These are phyloP conservation scores for Ichneumoninae sp. DNA, from an alignment of 2,888 invertebrate genomes.

Conservation along the genomic window DNA sequence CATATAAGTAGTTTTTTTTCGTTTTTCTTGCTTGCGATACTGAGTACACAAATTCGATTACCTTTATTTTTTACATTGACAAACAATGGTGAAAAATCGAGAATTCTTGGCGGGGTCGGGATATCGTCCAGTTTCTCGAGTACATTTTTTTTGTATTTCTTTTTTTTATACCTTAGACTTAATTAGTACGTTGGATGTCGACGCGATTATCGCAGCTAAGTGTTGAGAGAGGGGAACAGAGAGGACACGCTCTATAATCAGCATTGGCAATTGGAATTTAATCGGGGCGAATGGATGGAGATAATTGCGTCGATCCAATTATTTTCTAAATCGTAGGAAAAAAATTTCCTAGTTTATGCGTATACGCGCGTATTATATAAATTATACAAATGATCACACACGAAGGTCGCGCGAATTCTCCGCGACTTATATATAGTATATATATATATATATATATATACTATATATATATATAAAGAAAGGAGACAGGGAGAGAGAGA, in stretches of 20 bases:
- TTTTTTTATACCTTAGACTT: slow-evolving; percentile 21
- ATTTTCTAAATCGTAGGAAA: slow-evolving; percentile 54
- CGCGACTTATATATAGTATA: slow-evolving; percentile 57
- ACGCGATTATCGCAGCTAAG: slow-evolving; percentile 31
- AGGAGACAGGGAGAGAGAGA: not conserved
- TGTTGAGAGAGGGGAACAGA: not conserved
- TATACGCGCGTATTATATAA: slow-evolving; percentile 57
- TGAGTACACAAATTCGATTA: slow-evolving; percentile 76
- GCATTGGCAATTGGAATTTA: slow-evolving; percentile 1
- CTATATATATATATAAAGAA: slow-evolving; percentile 24
- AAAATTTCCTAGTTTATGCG: slow-evolving; percentile 52
- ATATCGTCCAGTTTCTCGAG: slow-evolving; percentile 21
- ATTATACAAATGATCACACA: slow-evolving; percentile 67
- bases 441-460: slow-evolving; percentile 30
- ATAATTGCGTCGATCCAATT: slow-evolving; percentile 41
- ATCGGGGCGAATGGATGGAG: slow-evolving; percentile 7
- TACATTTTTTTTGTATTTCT: slow-evolving; percentile 1
- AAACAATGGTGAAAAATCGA: slow-evolving; percentile 64
- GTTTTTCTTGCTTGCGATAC: slow-evolving; percentile 71
- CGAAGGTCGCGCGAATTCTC: slow-evolving; percentile 57
- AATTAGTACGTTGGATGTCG: slow-evolving; percentile 44
- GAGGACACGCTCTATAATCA: not conserved
- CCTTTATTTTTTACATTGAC: slow-evolving; percentile 45
- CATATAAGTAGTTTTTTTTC: slow-evolving; percentile 69
- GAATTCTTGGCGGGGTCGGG: slow-evolving; percentile 17